Base-by-base conservation (phyloP, 1,140 invertebrate genomes). In the Dufourea novaeangliae region DNA sequence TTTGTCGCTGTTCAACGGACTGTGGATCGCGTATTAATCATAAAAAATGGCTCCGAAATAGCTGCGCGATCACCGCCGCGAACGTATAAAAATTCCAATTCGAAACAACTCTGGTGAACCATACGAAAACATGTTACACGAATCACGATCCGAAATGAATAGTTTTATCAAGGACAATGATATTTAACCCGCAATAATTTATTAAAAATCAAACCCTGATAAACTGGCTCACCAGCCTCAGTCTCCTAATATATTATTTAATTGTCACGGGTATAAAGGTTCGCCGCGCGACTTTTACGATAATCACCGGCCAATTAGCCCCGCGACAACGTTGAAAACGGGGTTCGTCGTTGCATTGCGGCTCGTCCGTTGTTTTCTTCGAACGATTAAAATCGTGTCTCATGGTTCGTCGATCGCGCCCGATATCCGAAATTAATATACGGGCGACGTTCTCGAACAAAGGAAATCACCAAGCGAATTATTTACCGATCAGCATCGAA, bases 401-500 rank as follows among this genome's bases (percentile, higher is more conserved):
- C 17, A 14, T 12, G 14, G 56, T 27, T 8, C 14, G 14, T 61
- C 27, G 56, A 59, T 70, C 37, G 54, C n/a, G 4, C 14, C 32
- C 14, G 39, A 44, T 27, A 1, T 25, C 0, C 57, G 44, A 37
- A 27, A 63, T 64, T 32, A 44, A 32, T 29, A 32, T 41, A n/a
- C 10, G 32, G n/a, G 4, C 8, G 32, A 5, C 20, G 11, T 27
- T 11, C 39, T 25, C 11, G 17, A n/a, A 61, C 34, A 61, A 61
- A 61, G 34, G 34, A 39, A 39, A 39, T 56, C 59, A 11, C n/a
- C 5, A 1, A 0, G 34, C 32, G 39, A 54, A 66, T 74, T 67
- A 67, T 74, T 56, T 56, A 56, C 10, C 29, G n/a, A 68, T 75
- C 34, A 57, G n/a, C n/a, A n/a, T 41, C 41, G 54, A 46, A 17